phyloP scores from a whole-genome alignment of 2,113 vertebrate genomes.

The Bubo blakistoni region DNA sequence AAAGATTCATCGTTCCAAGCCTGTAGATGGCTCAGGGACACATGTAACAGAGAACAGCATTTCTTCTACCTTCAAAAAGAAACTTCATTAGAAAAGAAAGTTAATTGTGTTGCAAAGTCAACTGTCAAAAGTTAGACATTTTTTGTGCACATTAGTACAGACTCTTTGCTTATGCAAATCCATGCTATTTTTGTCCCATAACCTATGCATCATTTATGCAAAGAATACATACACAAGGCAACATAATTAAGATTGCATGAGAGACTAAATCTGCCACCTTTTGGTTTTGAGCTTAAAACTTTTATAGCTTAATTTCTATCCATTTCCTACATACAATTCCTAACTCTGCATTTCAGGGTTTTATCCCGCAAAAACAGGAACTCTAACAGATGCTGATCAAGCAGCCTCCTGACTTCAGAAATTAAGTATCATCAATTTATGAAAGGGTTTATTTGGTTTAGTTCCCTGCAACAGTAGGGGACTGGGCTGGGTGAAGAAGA shows the following conservation, averaged over 20 bases:
- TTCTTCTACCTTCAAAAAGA: background rate
- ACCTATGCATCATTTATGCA: conserved; percentile 25
- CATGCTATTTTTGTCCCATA: conserved; percentile 4
- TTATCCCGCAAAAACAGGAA: background rate
- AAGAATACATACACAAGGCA: background rate
- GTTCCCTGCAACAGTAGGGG: background rate
- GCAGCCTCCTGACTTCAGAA: background rate
- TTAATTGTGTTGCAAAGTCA: background rate
- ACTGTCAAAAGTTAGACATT: background rate
- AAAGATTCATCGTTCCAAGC: background rate
- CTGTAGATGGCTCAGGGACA: background rate
- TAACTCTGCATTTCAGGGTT: background rate
- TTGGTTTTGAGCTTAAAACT: background rate
- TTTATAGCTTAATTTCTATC: background rate
- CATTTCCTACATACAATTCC: background rate
- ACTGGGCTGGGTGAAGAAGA: background rate
- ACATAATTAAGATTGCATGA: conserved; percentile 18
- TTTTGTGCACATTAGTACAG: background rate
- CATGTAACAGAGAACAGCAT: background rate
- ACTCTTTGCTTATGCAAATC: background rate
- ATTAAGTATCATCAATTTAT: background rate
- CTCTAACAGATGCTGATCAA: background rate
- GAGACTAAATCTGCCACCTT: background rate
- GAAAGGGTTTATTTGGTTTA: background rate
- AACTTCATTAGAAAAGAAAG: background rate